These are phyloP conservation scores for Lemur catta DNA, from an alignment of 2,797 vertebrate genomes.

Conservation along the genomic window DNA sequence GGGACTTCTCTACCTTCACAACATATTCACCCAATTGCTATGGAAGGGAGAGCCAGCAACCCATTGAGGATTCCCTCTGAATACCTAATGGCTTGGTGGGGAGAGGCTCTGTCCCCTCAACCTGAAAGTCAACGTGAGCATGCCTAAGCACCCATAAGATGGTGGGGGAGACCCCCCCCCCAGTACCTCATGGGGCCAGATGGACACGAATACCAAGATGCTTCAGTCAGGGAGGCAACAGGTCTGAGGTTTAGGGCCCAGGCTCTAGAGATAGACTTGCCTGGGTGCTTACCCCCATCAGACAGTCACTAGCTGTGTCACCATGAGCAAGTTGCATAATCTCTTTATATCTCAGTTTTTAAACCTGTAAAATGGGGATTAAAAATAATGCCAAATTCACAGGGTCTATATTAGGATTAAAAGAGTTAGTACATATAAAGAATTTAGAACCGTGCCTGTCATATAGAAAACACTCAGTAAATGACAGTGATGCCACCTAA, in stretches of 20 bases:
- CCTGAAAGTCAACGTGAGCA: neutral
- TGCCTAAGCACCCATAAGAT: neutral
- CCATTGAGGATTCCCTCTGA: neutral
- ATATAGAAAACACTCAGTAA: neutral
- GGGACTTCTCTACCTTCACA: neutral
- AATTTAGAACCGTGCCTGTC: neutral
- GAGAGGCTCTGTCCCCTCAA: neutral
- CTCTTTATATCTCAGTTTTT: neutral
- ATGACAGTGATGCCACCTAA: neutral
- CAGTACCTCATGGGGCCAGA: neutral
- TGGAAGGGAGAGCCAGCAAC: neutral
- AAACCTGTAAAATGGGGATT: neutral
- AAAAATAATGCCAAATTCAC: neutral
- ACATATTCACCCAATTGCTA: neutral
- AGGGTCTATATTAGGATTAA: neutral
- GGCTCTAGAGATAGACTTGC: neutral
- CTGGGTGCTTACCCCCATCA: neutral
- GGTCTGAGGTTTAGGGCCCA: neutral
- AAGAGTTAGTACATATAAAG: neutral
- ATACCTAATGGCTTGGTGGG: neutral
- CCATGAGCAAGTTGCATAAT: neutral
- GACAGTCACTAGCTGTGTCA: neutral
- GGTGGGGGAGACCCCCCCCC: neutral
- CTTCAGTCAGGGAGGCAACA: neutral
- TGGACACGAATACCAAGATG: neutral